Conservation (phyloP, 2,797 vertebrate genomes). For the Perodicticus potto region DNA sequence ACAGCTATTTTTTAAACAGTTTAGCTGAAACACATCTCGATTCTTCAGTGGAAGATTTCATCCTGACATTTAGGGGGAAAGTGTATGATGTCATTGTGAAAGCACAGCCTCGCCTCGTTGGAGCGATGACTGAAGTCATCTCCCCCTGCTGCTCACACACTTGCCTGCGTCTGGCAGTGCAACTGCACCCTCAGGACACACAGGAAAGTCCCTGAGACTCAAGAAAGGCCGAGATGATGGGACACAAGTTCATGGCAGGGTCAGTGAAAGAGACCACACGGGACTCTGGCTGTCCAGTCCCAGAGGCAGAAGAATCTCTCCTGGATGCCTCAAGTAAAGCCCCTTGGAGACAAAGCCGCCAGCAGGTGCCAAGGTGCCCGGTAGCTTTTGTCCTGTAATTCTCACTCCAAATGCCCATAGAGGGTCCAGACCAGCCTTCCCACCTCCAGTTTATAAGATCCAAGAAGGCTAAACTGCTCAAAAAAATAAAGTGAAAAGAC, state of each 20-base stretch:
- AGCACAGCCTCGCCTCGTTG: not conserved
- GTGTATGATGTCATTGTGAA: not conserved
- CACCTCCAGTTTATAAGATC: not conserved
- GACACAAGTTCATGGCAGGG: not conserved
- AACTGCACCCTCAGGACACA: not conserved
- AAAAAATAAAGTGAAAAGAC: not conserved
- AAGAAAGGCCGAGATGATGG: not conserved
- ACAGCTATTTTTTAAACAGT: not conserved
- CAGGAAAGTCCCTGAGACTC: fast-evolving
- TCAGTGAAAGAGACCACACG: fast-evolving
- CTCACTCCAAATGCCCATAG: too few species aligned
- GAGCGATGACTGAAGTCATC: not conserved
- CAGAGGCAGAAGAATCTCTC: fast-evolving
- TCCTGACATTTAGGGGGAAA: not conserved
- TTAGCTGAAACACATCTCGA: not conserved
- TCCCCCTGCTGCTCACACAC: fast-evolving
- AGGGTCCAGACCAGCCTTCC: not conserved
- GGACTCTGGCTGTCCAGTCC: not conserved
- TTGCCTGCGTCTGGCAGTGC: not conserved
- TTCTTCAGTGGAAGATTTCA: not conserved
- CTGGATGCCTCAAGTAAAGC: fast-evolving
- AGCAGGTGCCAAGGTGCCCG: fast-evolving
- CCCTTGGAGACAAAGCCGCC: not conserved
- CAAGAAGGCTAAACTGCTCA: not conserved
- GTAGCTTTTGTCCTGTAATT: too few species aligned